Conservation (phyloP, 2,888 invertebrate species). For the Pammene aurita region DNA sequence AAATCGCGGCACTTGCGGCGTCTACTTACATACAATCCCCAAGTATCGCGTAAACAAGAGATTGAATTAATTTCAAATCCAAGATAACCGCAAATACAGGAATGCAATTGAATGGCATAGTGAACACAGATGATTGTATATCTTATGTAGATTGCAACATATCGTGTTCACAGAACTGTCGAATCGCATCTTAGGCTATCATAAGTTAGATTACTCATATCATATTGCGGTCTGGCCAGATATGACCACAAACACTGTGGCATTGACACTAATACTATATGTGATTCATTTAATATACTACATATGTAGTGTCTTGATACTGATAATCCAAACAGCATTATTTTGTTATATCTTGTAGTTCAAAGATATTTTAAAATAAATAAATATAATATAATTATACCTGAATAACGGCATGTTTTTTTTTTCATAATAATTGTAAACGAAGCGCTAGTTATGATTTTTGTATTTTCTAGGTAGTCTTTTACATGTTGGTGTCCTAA, state of each 20-base stretch:
- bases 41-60: conserved; percentile 38
- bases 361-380: too few species aligned
- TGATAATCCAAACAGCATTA: not conserved
- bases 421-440: too few species aligned
- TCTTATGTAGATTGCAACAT: conserved; percentile 39
- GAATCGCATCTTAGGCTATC: conserved; percentile 49
- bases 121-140: conserved; percentile 34
- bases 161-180: conserved; percentile 39
- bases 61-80: conserved; percentile 42
- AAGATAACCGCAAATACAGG: conserved; percentile 35
- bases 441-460: too few species aligned
- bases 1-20: not conserved
- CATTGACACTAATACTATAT: conserved; percentile 74
- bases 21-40: not conserved
- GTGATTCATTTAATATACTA: conserved; percentile 39
- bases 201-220: conserved; percentile 55
- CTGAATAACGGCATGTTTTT: too few species aligned
- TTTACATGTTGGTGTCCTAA: too few species aligned
- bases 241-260: conserved; percentile 71
- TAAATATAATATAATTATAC: too few species aligned
- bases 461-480: too few species aligned
- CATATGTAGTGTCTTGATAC: not conserved
- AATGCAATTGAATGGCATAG: conserved; percentile 39
- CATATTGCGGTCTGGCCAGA: conserved; percentile 64
- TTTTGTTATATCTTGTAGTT: conserved; percentile 3